Evolutionary conservation across 2,888 invertebrate genomes (phyloP).

Genomic region (Eristalis tenax): DNA sequence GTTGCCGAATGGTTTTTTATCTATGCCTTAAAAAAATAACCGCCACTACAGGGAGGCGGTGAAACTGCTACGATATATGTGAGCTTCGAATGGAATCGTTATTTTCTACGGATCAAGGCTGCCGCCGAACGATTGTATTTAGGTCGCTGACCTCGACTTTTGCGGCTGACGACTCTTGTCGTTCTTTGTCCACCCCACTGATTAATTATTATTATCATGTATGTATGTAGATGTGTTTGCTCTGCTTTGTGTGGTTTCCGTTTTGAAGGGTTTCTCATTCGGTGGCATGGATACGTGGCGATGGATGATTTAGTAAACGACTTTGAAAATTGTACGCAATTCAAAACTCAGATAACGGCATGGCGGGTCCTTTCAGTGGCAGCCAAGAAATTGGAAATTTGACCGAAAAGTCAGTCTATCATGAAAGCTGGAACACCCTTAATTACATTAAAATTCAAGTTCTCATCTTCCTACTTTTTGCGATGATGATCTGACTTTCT

Average conservation of each 20-base stretch:
- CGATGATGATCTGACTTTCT: conserved; percentile 36
- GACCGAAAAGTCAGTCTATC: conserved; percentile 34
- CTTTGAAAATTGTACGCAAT: conserved; percentile 29
- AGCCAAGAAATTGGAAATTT: neutral
- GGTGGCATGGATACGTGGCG: conserved; percentile 16
- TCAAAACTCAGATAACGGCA: neutral
- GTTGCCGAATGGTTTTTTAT: conserved; percentile 26
- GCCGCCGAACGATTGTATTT: conserved; percentile 24
- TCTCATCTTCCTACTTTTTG: conserved; percentile 20
- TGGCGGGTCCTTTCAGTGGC: neutral
- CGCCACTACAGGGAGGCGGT: neutral
- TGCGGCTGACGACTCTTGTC: conserved; percentile 50
- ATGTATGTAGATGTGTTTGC: neutral
- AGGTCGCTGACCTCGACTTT: conserved; percentile 57
- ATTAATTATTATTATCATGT: conserved; percentile 17
- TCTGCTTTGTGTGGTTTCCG: neutral
- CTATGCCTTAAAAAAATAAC: conserved; percentile 35
- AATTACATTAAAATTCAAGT: conserved; percentile 66
- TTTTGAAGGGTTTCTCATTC: conserved; percentile 30
- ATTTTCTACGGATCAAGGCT: conserved; percentile 46
- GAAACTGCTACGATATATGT: neutral
- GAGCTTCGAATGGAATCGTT: conserved; percentile 36
- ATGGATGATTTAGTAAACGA: conserved; percentile 53
- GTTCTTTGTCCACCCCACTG: conserved; percentile 28
- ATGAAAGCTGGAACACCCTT: conserved; percentile 32